phyloP scores from a whole-genome alignment of 2,113 vertebrate species.

The Pica pica region DNA sequence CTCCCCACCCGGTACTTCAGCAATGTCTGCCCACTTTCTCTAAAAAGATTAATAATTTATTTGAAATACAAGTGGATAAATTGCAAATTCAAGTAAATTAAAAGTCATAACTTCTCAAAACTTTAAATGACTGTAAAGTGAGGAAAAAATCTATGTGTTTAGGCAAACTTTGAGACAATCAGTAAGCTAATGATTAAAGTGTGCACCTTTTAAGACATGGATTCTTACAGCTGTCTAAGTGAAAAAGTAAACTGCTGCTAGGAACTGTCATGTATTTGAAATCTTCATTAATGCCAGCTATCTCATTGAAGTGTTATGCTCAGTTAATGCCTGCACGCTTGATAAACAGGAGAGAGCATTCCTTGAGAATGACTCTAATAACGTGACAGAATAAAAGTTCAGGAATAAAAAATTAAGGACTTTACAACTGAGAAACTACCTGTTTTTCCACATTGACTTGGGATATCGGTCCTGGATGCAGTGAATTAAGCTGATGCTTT shows the following conservation, averaged over 20 bases:
- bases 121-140: neutral
- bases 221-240: neutral
- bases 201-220: neutral
- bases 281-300: neutral
- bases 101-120: neutral
- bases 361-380: neutral
- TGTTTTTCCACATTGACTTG: neutral
- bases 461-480: neutral
- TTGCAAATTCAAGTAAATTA: neutral
- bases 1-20: neutral
- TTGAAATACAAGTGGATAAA: neutral
- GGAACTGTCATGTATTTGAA: neutral
- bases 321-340: neutral
- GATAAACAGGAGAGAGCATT: neutral
- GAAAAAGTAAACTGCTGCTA: neutral
- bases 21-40: neutral
- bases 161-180: neutral
- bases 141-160: neutral
- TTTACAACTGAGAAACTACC: neutral
- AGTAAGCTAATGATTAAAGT: neutral
- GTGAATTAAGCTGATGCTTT: neutral
- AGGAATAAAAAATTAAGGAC: neutral
- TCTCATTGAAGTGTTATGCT: neutral
- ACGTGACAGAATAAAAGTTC: neutral
- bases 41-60: neutral